Percentiles rank a stretch among this genome's conserved stretches.
phyloP scores from a whole-genome alignment of 1,140 invertebrate species.

The Scaptomyza pallida region DNA sequence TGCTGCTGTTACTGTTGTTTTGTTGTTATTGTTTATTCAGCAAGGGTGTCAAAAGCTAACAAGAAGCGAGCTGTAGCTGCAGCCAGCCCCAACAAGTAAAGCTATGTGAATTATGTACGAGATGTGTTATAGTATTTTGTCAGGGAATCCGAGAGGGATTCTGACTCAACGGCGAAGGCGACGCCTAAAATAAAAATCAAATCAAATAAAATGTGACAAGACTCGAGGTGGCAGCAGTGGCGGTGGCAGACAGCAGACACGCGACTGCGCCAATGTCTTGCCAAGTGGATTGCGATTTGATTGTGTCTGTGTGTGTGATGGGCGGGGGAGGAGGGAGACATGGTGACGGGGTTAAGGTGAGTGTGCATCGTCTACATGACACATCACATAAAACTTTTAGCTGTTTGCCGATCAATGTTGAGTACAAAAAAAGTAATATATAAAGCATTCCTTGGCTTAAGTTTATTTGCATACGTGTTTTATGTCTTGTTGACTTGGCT shows the following conservation, averaged over 20 bases:
- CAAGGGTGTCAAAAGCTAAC: slow-evolving; percentile 49
- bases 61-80: neutral
- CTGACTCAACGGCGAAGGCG: neutral
- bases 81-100: neutral
- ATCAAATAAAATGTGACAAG: slow-evolving; percentile 59
- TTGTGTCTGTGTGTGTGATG: slow-evolving; percentile 8
- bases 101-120: slow-evolving; percentile 49
- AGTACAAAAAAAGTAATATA: slow-evolving; percentile 18
- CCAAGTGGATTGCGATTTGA: slow-evolving; percentile 39
- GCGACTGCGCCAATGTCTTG: slow-evolving; percentile 54
- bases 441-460: slow-evolving; percentile 24
- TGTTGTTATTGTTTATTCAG: slow-evolving; percentile 46
- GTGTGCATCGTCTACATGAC: slow-evolving; percentile 22
- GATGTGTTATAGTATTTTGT: slow-evolving; percentile 7
- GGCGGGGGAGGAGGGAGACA: neutral
- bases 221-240: neutral
- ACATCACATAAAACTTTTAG: slow-evolving; percentile 23
- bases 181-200: slow-evolving; percentile 42
- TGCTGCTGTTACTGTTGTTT: slow-evolving; percentile 26
- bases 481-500: too few relatives aligned
- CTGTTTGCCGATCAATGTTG: slow-evolving; percentile 39
- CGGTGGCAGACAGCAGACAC: slow-evolving; percentile 13
- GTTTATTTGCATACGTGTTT: too few relatives aligned
- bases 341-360: neutral
- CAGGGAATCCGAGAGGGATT: neutral